Base-by-base conservation (phyloP, 2,888 invertebrate genomes). In the Hemithea aestivaria region DNA sequence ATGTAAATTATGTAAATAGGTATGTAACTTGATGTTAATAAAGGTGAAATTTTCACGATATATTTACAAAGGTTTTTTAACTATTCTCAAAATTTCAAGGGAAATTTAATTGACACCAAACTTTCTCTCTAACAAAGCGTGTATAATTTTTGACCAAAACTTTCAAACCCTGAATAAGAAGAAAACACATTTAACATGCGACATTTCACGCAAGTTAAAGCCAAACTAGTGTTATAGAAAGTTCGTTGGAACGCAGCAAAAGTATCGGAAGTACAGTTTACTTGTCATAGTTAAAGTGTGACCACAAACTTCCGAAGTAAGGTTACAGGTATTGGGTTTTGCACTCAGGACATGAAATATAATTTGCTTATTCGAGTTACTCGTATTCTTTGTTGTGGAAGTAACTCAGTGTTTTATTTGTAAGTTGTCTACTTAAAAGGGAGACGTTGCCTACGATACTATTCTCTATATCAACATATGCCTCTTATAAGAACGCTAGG, bases 241-340 rank as follows among this genome's bases (percentile, higher is more conserved):
- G 30, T 30, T 11, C 22, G 7, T 26, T 35, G 26, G 11, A 10
- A 42, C 35, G 11, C 11, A 27, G 27, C 12, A 35, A 27, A 34
- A 27, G 27, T 27, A 39, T 24, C 22, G 7, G 26, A 43, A 46
- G 40, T 51, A 48, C 45, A 45, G 56, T 57, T 51, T 40, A 56
- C 43, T 58, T 53, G 53, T 47, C 40, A 41, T 34, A 27, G 12
- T 16, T 22, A 26, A 22, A 27, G 28, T 39, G 37, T 42, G 41
- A 51, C 32, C 30, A 39, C 41, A 53, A 70, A 71, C 50, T 68
- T 65, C 24, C 28, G 37, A 48, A 62, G 56, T 60, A 55, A 63
- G 61, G 49, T 71, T 66, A 72, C 69, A 72, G 58, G 54, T 66
- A 71, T 65, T 58, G 61, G 61, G 57, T 63, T 62, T 55, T 61